A percentile compares a stretch with the other conserved stretches of the same genome.
Conservation (phyloP, 2,888 invertebrate genomes). For the Zonitis immaculata region DNA sequence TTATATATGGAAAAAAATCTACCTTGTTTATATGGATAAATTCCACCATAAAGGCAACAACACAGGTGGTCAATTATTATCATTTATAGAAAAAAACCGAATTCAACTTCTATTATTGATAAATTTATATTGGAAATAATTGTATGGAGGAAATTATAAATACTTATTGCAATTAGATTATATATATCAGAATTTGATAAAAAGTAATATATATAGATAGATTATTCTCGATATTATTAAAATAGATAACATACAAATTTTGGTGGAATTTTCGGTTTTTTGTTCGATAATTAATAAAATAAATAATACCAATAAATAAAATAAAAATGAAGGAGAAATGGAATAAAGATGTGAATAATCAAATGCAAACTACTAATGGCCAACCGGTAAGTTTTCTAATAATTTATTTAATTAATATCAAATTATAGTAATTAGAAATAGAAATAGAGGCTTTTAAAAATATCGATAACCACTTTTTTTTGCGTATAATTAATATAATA, state of each 20-base stretch:
- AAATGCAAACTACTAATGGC: conserved; percentile 4
- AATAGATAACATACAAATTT: background rate
- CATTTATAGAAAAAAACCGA: background rate
- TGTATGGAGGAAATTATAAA: too few relatives aligned
- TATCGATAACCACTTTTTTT: too few relatives aligned
- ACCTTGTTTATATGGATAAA: conserved; percentile 6
- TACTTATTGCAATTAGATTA: too few relatives aligned
- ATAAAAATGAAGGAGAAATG: conserved; percentile 16
- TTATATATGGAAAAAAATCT: conserved; percentile 11
- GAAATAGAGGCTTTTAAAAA: too few relatives aligned
- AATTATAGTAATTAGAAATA: too few relatives aligned
- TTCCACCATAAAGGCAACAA: background rate
- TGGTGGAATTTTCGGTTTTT: background rate
- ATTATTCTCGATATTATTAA: too few relatives aligned
- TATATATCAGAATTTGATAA: too few relatives aligned
- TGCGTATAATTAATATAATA: too few relatives aligned
- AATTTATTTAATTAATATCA: background rate
- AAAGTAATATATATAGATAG: too few relatives aligned
- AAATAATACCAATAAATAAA: background rate
- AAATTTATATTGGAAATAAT: too few relatives aligned
- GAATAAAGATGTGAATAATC: conserved; percentile 1
- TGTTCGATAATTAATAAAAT: too few relatives aligned
- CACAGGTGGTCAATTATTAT: background rate
- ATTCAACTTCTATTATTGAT: too few relatives aligned
- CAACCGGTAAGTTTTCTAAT: conserved; percentile 14